Evolutionary conservation across 2,888 invertebrate species (phyloP).

Genomic region (Meloe dianella): DNA sequence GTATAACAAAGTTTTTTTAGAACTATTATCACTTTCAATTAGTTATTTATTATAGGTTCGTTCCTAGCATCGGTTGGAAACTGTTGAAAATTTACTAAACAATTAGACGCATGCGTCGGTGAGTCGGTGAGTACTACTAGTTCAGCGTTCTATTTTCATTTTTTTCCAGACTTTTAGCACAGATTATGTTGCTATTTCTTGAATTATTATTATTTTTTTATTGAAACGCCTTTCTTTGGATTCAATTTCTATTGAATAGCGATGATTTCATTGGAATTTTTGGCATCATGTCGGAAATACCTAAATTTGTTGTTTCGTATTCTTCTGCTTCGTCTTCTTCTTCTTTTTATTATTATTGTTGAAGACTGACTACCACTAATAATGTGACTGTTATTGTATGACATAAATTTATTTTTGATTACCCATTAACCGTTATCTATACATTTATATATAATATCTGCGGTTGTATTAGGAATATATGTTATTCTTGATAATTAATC

Average conservation of each 20-base stretch:
- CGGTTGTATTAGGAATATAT: conserved; percentile 14
- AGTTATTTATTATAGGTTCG: too few species aligned
- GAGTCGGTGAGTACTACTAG: too few species aligned
- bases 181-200: too few species aligned
- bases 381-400: background rate
- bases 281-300: conserved; percentile 21
- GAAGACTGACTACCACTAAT: background rate
- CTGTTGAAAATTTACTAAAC: too few species aligned
- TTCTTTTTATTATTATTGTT: background rate
- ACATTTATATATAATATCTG: conserved; percentile 19
- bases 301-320: background rate
- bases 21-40: background rate
- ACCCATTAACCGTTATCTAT: conserved; percentile 15
- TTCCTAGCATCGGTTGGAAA: too few species aligned
- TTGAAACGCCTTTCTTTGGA: background rate
- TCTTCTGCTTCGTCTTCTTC: background rate
- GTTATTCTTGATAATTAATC: conserved; percentile 31
- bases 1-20: background rate
- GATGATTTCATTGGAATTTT: conserved; percentile 10
- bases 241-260: background rate
- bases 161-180: too few species aligned
- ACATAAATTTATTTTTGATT: conserved; percentile 12
- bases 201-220: background rate
- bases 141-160: too few species aligned
- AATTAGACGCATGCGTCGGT: too few species aligned